Base-by-base conservation (phyloP, 2,797 vertebrate genomes). In the Coccyzus lansbergi region DNA sequence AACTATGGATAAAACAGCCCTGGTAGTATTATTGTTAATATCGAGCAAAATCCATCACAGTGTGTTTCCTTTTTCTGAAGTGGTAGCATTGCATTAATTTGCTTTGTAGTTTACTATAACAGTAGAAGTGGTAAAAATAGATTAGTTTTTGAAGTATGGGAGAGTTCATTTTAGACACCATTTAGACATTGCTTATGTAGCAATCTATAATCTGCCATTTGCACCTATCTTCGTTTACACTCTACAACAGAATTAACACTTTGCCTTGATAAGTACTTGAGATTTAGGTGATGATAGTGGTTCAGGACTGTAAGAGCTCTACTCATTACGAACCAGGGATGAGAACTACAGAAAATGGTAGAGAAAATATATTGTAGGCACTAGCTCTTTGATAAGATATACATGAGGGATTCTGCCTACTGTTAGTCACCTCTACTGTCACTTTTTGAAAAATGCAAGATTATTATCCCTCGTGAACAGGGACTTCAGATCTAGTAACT, bases 121-220 rank as follows among this genome's bases (percentile, higher is more conserved):
- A 78, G 72, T 62, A 46, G 8, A 72, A 83, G 31, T 16, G 7
- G 48, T 75, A 92, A 88, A 94, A 95, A 77, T 26, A 53, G 76
- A 78, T 81, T 83, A 49, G 52, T 81, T 95, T 92, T 68, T 59
- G 9, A 93, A 86, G 59, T 62, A 55, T 63, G 67, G 34, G 34
- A 86, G n/a, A 82, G 9, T 76, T 65, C 9, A 70, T 92, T 92
- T 90, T 69, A 86, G 67, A 90, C 67, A 86, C n/a, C 63, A 63
- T 84, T 92, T 86, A 84, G 85, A 33, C 53, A 68, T 53, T 78
- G 46, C 58, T 94, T 86, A 65, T 83, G 83, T 65, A 88, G 72
- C 33, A 94, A 51, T 52, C 42, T 25, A 33, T 59, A 72, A 59
- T 65, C 72, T 82, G 28, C 68, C n/a, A 48, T 48, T 93, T 90